phyloP scores from a whole-genome alignment of 2,113 vertebrate species.

The Rynchops niger region DNA sequence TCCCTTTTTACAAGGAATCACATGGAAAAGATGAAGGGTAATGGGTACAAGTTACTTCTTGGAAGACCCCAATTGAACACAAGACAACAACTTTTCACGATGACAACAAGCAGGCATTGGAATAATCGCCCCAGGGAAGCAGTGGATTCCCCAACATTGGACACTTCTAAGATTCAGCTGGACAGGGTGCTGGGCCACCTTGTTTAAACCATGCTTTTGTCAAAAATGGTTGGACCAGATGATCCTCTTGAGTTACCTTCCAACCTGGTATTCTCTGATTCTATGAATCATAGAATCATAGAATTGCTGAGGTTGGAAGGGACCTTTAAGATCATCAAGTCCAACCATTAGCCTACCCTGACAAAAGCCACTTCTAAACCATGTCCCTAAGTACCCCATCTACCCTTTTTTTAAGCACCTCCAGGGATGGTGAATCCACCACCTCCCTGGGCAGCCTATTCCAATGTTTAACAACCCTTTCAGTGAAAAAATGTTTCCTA shows the following conservation, averaged over 20 bases:
- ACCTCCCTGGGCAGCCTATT: too few species aligned
- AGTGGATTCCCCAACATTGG: neutral
- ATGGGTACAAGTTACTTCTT: neutral
- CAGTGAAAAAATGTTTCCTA: too few species aligned
- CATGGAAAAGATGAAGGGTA: neutral
- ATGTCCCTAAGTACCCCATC: too few species aligned
- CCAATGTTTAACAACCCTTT: too few species aligned
- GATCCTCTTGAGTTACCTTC: neutral
- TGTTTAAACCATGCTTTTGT: neutral
- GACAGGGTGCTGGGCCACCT: neutral
- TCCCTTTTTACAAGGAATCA: neutral
- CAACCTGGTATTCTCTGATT: neutral
- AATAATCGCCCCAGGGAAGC: neutral
- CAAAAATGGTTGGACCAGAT: neutral
- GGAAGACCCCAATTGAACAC: neutral
- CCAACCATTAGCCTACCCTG: too few species aligned
- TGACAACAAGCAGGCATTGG: neutral
- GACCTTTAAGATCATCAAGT: too few species aligned
- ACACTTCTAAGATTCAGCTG: neutral
- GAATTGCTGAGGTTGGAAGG: too few species aligned
- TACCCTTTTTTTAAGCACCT: too few species aligned
- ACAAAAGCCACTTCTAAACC: too few species aligned
- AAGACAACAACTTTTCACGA: neutral
- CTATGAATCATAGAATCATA: too few species aligned
- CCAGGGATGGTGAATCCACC: too few species aligned